Evolutionary conservation across 2,888 invertebrate genomes (phyloP), one percentile per base, ranked within the genome.

Genomic region (Torymus aiolomorphi): DNA sequence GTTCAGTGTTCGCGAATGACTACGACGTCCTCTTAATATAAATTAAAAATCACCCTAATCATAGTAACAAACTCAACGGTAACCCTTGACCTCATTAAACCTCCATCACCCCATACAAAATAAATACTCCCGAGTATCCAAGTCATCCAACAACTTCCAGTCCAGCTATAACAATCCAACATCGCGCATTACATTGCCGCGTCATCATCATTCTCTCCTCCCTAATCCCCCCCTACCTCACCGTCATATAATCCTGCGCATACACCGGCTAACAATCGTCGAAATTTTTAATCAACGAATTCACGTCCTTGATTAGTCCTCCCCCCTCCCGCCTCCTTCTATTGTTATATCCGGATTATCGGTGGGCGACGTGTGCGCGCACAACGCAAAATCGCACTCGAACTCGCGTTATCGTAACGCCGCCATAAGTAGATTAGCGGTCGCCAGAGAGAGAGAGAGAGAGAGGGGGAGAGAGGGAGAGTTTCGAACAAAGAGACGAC

Each of bases 401-500:
- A 66, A 57, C 59, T 76, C 52, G 62, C 54, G 62, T 76, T 69
- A 76, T 62, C 69, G 67, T 70, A 63, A 76, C 56, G 49, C 57
- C 69, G 12, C 18, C 31, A 11, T 73, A 78, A 78, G 69, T 73
- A 67, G 69, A 78, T 78, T 78, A 78, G 69, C 52, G 78, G 49
- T 51, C n/a, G 14, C 56, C 16, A 8, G 8, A 42, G 42, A 8
- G 42, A 8, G 42, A 42, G 42, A 1, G 1, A 42, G 42, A 42
- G 31, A 31, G n/a, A n/a, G n/a, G n/a, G n/a, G n/a, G 31, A 31
- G 5, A n/a, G n/a, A n/a, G n/a, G n/a, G n/a, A n/a, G 8, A 42
- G 42, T 42, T 42, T 42, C 42, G 42, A 8, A n/a, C 5, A 10
- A 31, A 59, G 1, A 42, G n/a, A 52, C 16, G 24, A 20, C 16